Conservation (phyloP, 2,797 vertebrate genomes). For the Arnoldichthys spilopterus region DNA sequence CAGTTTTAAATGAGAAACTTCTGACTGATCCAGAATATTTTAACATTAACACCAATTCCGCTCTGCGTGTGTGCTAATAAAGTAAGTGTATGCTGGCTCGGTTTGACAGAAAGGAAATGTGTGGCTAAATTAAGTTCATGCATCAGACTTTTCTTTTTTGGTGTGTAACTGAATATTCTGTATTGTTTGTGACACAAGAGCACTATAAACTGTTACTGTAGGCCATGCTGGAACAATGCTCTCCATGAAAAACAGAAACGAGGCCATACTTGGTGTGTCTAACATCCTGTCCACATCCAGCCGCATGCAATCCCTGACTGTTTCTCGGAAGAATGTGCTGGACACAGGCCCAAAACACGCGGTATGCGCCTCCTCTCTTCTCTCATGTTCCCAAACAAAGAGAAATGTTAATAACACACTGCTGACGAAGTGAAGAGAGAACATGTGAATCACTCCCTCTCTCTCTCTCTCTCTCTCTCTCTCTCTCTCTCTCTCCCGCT, state of each 20-base stretch:
- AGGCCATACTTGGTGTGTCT: conserved; percentile 8
- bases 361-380: conserved; percentile 25
- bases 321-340: conserved; percentile 50
- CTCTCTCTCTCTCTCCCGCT: conserved; percentile 20
- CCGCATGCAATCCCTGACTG: conserved; percentile 27
- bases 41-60: too few species aligned
- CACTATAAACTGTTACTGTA: conserved; percentile 5
- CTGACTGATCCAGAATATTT: too few species aligned
- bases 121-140: too few species aligned
- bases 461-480: conserved; percentile 46
- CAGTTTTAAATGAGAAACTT: too few species aligned
- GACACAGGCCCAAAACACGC: conserved; percentile 35
- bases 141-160: too few species aligned
- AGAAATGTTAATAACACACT: conserved; percentile 81
- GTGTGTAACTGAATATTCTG: too few species aligned
- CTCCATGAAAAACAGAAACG: conserved; percentile 24
- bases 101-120: too few species aligned
- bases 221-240: conserved; percentile 26
- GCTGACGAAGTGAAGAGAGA: conserved; percentile 28
- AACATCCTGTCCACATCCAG: conserved; percentile 48
- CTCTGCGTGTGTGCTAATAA: too few species aligned
- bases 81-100: too few species aligned
- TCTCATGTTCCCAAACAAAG: conserved; percentile 53
- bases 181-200: not conserved
- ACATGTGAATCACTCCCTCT: conserved; percentile 27